Evolutionary conservation across 2,113 vertebrate genomes (phyloP).

Genomic region (Serilophus lunatus): DNA sequence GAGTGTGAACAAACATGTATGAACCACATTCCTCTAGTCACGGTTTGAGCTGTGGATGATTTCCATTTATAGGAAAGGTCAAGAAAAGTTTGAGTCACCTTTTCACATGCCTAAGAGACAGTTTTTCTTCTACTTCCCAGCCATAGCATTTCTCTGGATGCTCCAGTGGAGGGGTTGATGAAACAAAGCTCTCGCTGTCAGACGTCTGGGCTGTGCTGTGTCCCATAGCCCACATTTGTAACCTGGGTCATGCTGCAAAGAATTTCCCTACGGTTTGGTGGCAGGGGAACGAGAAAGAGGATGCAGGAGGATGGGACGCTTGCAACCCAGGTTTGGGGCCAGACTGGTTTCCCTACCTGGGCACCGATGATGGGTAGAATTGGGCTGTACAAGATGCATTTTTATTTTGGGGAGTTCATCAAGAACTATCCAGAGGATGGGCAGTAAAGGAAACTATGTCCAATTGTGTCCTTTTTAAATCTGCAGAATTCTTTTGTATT

Average conservation of each 20-base stretch:
- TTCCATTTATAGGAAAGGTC: slow-evolving; percentile 37
- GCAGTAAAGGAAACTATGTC: not conserved
- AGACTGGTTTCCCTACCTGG: not conserved
- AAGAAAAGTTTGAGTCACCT: not conserved
- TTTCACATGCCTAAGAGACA: not conserved
- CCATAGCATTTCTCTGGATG: slow-evolving; percentile 3
- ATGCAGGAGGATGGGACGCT: not conserved
- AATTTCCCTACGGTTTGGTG: not conserved
- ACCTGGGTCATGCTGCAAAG: rapidly evolving
- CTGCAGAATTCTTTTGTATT: not conserved
- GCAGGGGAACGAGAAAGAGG: not conserved
- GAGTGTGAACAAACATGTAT: not conserved
- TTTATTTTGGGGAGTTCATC: not conserved
- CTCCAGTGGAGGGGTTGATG: not conserved
- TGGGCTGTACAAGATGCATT: not conserved
- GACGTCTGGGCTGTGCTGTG: not conserved
- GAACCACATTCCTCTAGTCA: not conserved
- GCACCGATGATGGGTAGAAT: not conserved
- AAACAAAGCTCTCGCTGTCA: not conserved
- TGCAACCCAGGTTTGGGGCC: not conserved
- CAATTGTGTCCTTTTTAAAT: not conserved
- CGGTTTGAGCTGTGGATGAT: not conserved
- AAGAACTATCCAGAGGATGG: not conserved
- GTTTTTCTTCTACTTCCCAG: not conserved
- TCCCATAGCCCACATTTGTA: not conserved